phyloP scores from a whole-genome alignment of 2,888 invertebrate species.

The Spodoptera littoralis region DNA sequence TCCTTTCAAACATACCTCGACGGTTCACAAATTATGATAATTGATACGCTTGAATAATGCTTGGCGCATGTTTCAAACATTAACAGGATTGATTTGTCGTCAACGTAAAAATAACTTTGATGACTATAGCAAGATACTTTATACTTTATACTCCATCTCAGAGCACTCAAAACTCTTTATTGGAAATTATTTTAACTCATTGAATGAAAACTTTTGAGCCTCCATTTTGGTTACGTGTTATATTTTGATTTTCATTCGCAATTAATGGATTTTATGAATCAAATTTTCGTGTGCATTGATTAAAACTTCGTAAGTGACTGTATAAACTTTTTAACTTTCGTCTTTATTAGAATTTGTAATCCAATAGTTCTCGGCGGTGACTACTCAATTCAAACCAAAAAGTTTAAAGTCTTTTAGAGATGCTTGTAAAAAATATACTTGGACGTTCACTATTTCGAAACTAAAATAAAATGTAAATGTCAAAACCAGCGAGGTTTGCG shows the following conservation, averaged over 20 bases:
- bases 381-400: too few relatives aligned
- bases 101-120: slow-evolving; percentile 1
- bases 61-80: not conserved
- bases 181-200: slow-evolving; percentile 30
- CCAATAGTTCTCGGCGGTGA: too few relatives aligned
- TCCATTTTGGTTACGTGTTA: slow-evolving; percentile 25
- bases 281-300: slow-evolving; percentile 1
- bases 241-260: slow-evolving; percentile 35
- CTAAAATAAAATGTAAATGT: too few relatives aligned
- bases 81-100: not conserved
- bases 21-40: not conserved
- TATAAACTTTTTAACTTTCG: not conserved
- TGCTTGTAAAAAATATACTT: too few relatives aligned
- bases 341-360: too few relatives aligned
- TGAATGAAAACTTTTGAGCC: slow-evolving; percentile 44
- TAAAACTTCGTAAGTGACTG: not conserved
- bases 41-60: slow-evolving; percentile 6
- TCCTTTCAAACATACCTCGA: slow-evolving; percentile 1
- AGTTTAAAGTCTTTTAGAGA: too few relatives aligned
- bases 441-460: too few relatives aligned
- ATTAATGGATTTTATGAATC: slow-evolving; percentile 23
- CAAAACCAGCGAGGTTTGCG: too few relatives aligned
- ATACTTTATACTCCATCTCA: slow-evolving; percentile 36
- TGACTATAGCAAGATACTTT: slow-evolving; percentile 18
- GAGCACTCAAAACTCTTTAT: slow-evolving; percentile 17